Evolutionary conservation across 2,113 vertebrate genomes (phyloP).

Genomic region (Ibidorhyncha struthersii): DNA sequence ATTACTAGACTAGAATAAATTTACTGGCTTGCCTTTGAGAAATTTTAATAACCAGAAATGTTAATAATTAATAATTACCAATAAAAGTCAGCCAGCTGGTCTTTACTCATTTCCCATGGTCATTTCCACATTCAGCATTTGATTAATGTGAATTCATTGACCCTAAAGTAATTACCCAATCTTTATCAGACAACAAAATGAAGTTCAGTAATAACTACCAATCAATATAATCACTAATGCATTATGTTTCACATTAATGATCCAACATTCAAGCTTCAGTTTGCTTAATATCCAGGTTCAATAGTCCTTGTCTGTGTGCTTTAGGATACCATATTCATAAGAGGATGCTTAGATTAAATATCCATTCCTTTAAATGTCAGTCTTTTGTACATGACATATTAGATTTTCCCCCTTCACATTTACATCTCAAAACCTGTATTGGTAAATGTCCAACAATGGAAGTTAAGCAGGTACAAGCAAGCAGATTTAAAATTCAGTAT

Average conservation of each 20-base stretch:
- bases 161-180: neutral
- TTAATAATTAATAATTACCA: slow-evolving; percentile 48
- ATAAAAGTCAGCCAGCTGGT: neutral
- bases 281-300: slow-evolving; percentile 8
- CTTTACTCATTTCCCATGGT: neutral
- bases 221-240: neutral
- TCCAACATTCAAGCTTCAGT: neutral
- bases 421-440: neutral
- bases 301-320: neutral
- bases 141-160: slow-evolving; percentile 22
- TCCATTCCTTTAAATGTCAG: neutral
- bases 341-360: neutral
- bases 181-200: slow-evolving; percentile 22
- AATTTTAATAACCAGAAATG: neutral
- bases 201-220: slow-evolving; percentile 2
- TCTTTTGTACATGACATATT: neutral
- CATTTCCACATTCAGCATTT: slow-evolving; percentile 15
- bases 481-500: neutral
- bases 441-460: neutral
- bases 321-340: neutral
- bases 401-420: neutral
- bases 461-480: neutral
- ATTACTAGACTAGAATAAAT: neutral
- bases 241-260: neutral
- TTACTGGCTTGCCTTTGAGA: neutral